phyloP scores from a whole-genome alignment of 2,797 vertebrate genomes.

The Menidia menidia region DNA sequence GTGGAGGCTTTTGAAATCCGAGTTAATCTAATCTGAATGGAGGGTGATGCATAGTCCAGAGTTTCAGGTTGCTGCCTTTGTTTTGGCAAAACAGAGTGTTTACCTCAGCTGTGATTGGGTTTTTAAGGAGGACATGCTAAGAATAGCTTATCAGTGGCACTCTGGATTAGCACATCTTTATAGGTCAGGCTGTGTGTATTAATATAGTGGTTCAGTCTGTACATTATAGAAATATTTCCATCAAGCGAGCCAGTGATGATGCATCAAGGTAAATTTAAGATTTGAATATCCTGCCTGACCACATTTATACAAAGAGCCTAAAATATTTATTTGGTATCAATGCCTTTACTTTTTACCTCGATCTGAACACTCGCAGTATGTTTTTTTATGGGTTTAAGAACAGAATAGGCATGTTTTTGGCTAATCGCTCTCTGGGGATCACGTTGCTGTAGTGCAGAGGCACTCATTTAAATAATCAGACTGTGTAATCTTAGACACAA shows the following conservation, averaged over 20 bases:
- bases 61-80: conserved; percentile 29
- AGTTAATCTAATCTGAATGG: conserved; percentile 15
- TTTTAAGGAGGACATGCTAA: conserved; percentile 61
- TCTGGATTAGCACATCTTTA: conserved; percentile 53
- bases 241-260: not conserved
- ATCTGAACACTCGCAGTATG: too few relatives aligned
- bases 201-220: conserved; percentile 10
- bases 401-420: too few relatives aligned
- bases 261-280: not conserved
- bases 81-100: conserved; percentile 21
- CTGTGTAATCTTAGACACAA: too few relatives aligned
- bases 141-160: conserved; percentile 65
- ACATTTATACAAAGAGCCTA: too few relatives aligned
- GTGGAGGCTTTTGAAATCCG: conserved; percentile 12
- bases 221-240: not conserved
- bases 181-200: conserved; percentile 45
- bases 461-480: too few relatives aligned
- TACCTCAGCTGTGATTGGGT: conserved; percentile 23
- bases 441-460: too few relatives aligned
- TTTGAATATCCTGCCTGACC: not conserved
- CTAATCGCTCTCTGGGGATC: too few relatives aligned
- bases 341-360: too few relatives aligned
- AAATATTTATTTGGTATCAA: too few relatives aligned
- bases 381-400: too few relatives aligned
- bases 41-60: conserved; percentile 29